Evolutionary conservation across 2,797 vertebrate genomes (phyloP), one percentile per base, ranked within the genome.

Genomic region (Pseudotriccus pelzelni): DNA sequence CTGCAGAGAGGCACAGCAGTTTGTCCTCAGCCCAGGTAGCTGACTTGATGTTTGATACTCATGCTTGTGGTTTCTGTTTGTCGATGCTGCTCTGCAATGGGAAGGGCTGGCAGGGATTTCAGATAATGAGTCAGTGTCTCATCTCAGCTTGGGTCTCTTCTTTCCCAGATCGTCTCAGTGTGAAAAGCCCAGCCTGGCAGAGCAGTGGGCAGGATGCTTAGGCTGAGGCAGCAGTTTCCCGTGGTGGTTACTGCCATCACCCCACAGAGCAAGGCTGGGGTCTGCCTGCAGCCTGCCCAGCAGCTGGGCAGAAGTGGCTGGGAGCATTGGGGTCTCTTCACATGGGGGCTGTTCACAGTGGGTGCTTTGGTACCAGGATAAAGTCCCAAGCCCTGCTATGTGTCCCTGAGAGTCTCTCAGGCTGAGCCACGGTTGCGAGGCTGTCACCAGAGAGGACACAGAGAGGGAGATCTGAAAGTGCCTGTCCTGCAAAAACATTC

Each of bases 41-140:
- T 46, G 13, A 52, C 37, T 66, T 58, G 39, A 47, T 70, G n/a
- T 63, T 90, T 50, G 59, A 27, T 46, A 49, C 37, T 7, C 1
- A 21, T 87, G 58, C 32, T 89, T 20, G 20, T 67, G 32, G 28
- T 74, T 75, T 70, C 39, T 52, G 10, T 58, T 67, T 44, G 47
- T 27, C 0, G 0, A 4, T 17, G 59, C 87, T 67, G 66, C 84
- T 77, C 39, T 67, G 73, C 72, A 84, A 5, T 1, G 2, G 68
- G 64, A 47, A 62, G 34, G 39, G 24, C 28, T 73, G 41, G n/a
- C 37, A 28, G 23, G 34, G n/a, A 34, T 75, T 93, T 95, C 46
- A 70, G 22, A 19, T 34, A 63, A 43, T 34, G 32, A 62, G 59
- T 84, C 2, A 11, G 30, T 78, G 41, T 72, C 75, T 87, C 34